A percentile compares a stretch with the other conserved stretches of the same genome.
These are phyloP conservation scores for Corythornis cristatus DNA, from an alignment of 2,113 vertebrate genomes.

Conservation along the genomic window DNA sequence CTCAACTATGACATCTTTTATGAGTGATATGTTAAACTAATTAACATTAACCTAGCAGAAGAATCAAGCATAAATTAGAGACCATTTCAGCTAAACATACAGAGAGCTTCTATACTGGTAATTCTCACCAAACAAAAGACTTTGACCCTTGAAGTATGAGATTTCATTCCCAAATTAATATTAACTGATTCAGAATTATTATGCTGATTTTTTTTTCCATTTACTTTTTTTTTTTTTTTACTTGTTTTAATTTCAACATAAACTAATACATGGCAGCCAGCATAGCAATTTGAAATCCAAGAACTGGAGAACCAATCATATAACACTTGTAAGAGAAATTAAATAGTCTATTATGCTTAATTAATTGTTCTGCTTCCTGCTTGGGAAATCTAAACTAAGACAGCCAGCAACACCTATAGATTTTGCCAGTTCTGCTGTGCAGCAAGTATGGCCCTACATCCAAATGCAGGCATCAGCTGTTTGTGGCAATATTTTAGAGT, in stretches of 20 bases:
- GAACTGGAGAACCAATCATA: background rate
- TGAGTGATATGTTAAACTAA: conserved; percentile 55
- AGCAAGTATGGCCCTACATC: background rate
- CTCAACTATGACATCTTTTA: conserved; percentile 53
- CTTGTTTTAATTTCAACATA: background rate
- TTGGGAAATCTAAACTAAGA: background rate
- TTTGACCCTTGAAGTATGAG: background rate
- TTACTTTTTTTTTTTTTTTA: background rate
- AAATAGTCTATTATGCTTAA: background rate
- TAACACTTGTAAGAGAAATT: background rate
- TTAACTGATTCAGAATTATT: background rate
- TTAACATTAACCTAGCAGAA: conserved; percentile 53
- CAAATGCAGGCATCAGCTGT: background rate
- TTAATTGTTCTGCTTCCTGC: background rate
- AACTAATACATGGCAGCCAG: background rate
- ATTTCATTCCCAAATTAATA: background rate
- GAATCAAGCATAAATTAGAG: conserved; percentile 36
- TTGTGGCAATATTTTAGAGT: background rate
- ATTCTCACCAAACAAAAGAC: background rate
- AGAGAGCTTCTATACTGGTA: background rate
- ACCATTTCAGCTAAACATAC: background rate
- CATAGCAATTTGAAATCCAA: background rate
- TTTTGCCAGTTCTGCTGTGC: background rate
- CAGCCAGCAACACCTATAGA: background rate
- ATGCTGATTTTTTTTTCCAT: background rate